These are phyloP conservation scores for Cephus cinctus DNA, from an alignment of 1,140 invertebrate species.

Conservation along the genomic window DNA sequence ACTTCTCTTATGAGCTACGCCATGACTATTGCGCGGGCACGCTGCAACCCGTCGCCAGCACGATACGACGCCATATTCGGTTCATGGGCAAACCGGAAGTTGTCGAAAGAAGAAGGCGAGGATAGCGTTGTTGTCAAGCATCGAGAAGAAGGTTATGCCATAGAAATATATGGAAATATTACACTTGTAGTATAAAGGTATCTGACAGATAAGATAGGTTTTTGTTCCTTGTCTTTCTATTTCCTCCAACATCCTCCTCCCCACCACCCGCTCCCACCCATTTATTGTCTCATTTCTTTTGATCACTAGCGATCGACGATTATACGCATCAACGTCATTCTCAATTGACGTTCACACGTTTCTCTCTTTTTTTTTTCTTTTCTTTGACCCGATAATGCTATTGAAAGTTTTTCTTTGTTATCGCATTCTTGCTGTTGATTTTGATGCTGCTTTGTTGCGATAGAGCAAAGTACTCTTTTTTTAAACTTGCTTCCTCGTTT, in stretches of 20 bases:
- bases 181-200: constrained; percentile 30
- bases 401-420: not conserved
- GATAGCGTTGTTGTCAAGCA: constrained; percentile 54
- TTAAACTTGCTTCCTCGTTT: no score
- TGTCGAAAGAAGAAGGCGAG: constrained; percentile 49
- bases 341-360: constrained; percentile 15
- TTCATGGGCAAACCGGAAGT: constrained; percentile 46
- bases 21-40: constrained; percentile 75
- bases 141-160: constrained; percentile 54
- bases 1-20: constrained; percentile 79
- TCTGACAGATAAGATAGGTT: no score
- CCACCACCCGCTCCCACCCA: no score
- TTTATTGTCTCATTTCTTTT: no score
- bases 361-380: constrained; percentile 20
- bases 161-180: constrained; percentile 54
- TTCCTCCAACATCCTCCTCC: no score
- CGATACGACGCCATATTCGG: constrained; percentile 34
- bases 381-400: constrained; percentile 5
- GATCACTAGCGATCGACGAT: constrained; percentile 21
- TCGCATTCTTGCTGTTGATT: not conserved
- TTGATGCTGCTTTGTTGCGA: not conserved
- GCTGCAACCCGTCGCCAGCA: constrained; percentile 49
- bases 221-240: no score
- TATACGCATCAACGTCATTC: not conserved
- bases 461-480: no score